Base-by-base conservation (phyloP, 1,140 invertebrate genomes). In the Ridgeia piscesae region DNA sequence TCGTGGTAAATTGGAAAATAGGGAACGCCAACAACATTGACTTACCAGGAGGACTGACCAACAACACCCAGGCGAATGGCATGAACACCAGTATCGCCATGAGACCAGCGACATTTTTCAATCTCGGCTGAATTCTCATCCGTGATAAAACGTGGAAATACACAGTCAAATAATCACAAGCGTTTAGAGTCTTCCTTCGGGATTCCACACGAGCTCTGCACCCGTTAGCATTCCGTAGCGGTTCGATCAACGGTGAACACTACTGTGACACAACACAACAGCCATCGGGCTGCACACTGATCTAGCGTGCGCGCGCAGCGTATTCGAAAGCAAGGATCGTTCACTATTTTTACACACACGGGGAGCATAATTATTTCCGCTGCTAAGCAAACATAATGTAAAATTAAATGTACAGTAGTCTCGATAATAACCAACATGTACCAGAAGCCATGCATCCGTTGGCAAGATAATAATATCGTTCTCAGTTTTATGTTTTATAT, bases 31-130 rank as follows among this genome's bases (percentile, higher is more conserved):
- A 77, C 58, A 2, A 35, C 35, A 34, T n/a, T n/a, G n/a, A n/a
- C 92, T 93, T 92, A 93, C 93, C 93, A 34, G 93, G 92, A n/a
- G 91, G 91, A 21, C 91, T 92, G 42, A 93, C 92, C n/a, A 93
- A 17, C 34, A 93, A 34, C 31, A 93, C 92, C 35, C 91, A 92
- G 4, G 93, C 92, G 89, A 93, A 93, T 48, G 93, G 93, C 33
- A 93, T 6, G 6, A 90, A 90, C 34, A 90, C 89, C 34, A 90
- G 17, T 35, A 90, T 90, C 35, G 89, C 89, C 89, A 90, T 42
- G 35, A 90, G 34, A 90, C 34, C 34, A 9, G 21, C 35, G 89
- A 90, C 89, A 90, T 90, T 90, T 90, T 90, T 90, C 89, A 90
- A 90, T 33, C 89, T 90, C 34, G 89, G 89, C 35, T 90, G 89